phyloP scores from a whole-genome alignment of 2,113 vertebrate species.

The Rana temporaria region DNA sequence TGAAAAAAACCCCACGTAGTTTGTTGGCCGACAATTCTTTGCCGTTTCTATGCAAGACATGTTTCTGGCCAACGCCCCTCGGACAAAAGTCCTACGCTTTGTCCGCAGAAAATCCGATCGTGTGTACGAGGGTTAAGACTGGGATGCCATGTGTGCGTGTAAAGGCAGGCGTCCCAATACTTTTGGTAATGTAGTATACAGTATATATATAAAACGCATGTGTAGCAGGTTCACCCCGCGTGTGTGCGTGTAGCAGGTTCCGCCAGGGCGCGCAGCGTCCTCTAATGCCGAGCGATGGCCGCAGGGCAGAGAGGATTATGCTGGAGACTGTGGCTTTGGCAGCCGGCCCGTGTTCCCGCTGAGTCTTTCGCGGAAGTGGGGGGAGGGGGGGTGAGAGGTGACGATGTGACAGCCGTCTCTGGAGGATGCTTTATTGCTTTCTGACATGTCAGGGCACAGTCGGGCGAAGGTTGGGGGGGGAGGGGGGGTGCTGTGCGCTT shows the following conservation, averaged over 20 bases:
- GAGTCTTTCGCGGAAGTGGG: constrained; percentile 62
- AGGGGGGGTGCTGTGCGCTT: not conserved
- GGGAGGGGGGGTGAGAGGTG: constrained; percentile 68
- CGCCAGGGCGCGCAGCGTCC: not conserved
- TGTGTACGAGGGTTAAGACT: no score
- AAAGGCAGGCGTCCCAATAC: no score
- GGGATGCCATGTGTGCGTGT: no score
- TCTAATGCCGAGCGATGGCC: constrained; percentile 69
- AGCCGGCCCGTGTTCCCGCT: constrained; percentile 70
- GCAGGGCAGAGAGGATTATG: constrained; percentile 74
- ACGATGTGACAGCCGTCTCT: constrained; percentile 61
- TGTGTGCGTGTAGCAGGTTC: not conserved
- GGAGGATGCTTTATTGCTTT: constrained; percentile 53
- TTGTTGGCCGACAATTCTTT: no score
- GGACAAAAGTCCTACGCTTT: no score
- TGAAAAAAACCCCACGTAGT: no score
- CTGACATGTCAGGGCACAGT: not conserved
- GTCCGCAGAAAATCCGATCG: no score
- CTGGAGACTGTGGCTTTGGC: constrained; percentile 85
- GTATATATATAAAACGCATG: no score
- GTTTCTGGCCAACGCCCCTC: no score
- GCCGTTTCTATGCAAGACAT: no score
- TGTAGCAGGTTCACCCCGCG: no score
- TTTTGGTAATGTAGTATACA: no score
- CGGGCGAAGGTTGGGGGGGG: not conserved